phyloP scores from a whole-genome alignment of 2,113 vertebrate species.

The Pseudonaja textilis region DNA sequence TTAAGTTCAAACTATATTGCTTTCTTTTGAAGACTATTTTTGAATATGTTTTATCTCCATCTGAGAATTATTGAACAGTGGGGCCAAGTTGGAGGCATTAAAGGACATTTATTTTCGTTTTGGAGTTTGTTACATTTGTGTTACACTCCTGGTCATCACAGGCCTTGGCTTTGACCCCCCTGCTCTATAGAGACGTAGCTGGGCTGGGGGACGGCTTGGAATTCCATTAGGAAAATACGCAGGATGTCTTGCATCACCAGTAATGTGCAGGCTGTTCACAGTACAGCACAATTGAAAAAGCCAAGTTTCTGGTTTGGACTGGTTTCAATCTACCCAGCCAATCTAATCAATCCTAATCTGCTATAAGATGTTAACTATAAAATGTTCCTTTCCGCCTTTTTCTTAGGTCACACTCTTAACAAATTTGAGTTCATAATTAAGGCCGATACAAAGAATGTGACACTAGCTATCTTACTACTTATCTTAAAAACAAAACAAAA shows the following conservation, averaged over 20 bases:
- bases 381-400: neutral
- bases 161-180: too few species aligned
- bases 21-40: too few species aligned
- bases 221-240: neutral
- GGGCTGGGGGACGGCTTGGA: neutral
- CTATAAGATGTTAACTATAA: neutral
- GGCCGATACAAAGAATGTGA: neutral
- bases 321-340: neutral
- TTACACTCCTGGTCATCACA: too few species aligned
- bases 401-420: neutral
- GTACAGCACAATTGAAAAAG: neutral
- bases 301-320: too few species aligned
- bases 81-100: too few species aligned
- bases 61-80: too few species aligned
- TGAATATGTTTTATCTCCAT: too few species aligned
- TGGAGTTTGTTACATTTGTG: too few species aligned
- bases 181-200: neutral
- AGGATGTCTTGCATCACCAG: neutral
- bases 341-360: too few species aligned
- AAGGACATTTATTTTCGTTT: too few species aligned
- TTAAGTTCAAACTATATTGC: too few species aligned
- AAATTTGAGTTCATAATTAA: neutral
- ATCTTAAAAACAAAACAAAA: neutral
- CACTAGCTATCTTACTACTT: neutral
- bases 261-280: neutral